These are phyloP conservation scores for Choristoneura rosaceana DNA, from an alignment of 2,888 invertebrate genomes.

Conservation along the genomic window DNA sequence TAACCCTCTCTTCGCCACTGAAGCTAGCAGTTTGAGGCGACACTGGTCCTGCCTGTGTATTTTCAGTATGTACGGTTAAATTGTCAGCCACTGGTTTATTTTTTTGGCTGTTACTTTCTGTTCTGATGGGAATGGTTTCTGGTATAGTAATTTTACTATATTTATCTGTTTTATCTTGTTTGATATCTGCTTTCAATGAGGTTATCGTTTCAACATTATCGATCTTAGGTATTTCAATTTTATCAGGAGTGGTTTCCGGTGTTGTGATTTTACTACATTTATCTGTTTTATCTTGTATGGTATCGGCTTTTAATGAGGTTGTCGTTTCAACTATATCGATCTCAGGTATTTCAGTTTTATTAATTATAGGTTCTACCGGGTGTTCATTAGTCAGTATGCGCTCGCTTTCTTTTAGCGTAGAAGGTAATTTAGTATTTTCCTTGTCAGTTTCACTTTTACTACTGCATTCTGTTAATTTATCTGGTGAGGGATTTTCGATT, in stretches of 20 bases:
- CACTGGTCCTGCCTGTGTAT: neutral
- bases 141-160: neutral
- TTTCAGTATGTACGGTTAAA: neutral
- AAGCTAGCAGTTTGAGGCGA: neutral
- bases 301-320: neutral
- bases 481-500: neutral
- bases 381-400: neutral
- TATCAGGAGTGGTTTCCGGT: neutral
- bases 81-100: neutral
- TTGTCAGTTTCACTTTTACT: neutral
- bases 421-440: neutral
- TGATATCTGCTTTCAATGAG: too few species aligned
- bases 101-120: neutral
- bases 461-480: neutral
- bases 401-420: neutral
- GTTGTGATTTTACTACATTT: neutral
- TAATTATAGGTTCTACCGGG: neutral
- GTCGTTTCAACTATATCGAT: neutral
- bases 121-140: neutral
- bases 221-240: too few species aligned
- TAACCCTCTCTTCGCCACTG: neutral
- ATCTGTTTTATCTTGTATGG: neutral
- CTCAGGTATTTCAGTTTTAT: neutral
- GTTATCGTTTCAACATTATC: too few species aligned
- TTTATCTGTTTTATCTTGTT: neutral